These are phyloP conservation scores for Conus betulinus DNA, from an alignment of 1,140 invertebrate genomes.

Conservation along the genomic window DNA sequence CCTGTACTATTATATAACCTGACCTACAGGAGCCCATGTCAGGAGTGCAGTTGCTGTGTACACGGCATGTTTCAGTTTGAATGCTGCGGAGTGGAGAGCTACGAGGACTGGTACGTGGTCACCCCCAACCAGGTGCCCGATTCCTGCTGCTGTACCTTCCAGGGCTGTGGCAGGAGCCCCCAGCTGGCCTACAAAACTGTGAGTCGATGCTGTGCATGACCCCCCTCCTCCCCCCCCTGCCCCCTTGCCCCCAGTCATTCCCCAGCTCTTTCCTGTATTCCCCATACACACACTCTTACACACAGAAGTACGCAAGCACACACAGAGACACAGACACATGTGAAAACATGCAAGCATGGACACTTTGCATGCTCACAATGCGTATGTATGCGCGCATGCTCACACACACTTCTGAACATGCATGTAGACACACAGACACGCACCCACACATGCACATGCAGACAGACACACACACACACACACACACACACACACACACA, in stretches of 20 bases:
- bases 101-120: conserved; percentile 5
- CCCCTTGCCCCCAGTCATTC: too few relatives aligned
- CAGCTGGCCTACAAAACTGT: background rate
- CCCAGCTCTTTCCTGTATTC: too few relatives aligned
- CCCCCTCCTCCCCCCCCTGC: too few relatives aligned
- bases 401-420: too few relatives aligned
- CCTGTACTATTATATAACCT: background rate
- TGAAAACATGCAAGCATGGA: background rate
- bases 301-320: too few relatives aligned
- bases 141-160: conserved; percentile 33
- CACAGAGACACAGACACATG: conserved; percentile 17
- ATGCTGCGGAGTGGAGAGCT: conserved; percentile 33
- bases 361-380: background rate
- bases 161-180: conserved; percentile 13
- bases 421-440: background rate
- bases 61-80: conserved; percentile 19
- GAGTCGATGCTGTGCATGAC: background rate
- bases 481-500: background rate
- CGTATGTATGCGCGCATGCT: background rate
- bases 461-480: background rate
- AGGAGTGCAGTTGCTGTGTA: background rate
- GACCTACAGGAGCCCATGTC: background rate
- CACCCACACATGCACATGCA: background rate
- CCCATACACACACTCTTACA: too few relatives aligned
- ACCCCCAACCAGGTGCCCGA: conserved; percentile 25